A percentile compares a stretch with the other conserved stretches of the same genome.
Conservation (phyloP, 2,113 vertebrate species). For the Tor tambroides region DNA sequence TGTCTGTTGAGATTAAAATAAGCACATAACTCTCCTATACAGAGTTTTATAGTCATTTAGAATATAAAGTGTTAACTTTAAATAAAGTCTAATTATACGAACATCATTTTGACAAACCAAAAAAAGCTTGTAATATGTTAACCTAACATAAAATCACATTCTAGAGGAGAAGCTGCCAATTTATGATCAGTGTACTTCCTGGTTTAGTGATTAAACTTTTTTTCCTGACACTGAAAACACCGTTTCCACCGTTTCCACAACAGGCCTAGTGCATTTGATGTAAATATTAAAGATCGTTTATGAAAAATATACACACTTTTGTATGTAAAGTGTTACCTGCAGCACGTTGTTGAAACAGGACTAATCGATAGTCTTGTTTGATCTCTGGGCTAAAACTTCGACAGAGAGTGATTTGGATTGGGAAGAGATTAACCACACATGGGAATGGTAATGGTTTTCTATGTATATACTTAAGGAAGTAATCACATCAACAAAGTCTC, state of each 20-base stretch:
- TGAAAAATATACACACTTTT: not conserved
- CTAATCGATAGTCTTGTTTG: conserved; percentile 53
- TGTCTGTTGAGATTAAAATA: not conserved
- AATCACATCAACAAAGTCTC: conserved; percentile 76
- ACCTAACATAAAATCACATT: not conserved
- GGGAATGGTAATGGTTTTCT: conserved; percentile 72
- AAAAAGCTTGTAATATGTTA: not conserved
- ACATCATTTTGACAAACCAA: not conserved
- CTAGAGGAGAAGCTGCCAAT: not conserved
- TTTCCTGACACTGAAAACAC: not conserved
- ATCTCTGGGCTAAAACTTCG: conserved; percentile 51
- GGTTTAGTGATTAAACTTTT: not conserved
- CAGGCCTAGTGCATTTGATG: not conserved
- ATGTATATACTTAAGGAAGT: conserved; percentile 70
- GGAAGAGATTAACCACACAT: conserved; percentile 69
- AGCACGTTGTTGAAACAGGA: conserved; percentile 11
- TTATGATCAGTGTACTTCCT: not conserved
- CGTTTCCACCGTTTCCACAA: not conserved
- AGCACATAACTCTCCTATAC: not conserved
- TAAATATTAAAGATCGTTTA: conserved; percentile 20
- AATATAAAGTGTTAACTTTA: not conserved
- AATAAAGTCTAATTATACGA: not conserved
- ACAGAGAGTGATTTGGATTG: conserved; percentile 55
- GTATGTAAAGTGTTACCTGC: conserved; percentile 43
- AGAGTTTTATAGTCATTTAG: not conserved